Percentiles rank a stretch among this genome's conserved stretches.
Conservation (phyloP, 2,888 invertebrate species). For the Ennomos fuscantarius region DNA sequence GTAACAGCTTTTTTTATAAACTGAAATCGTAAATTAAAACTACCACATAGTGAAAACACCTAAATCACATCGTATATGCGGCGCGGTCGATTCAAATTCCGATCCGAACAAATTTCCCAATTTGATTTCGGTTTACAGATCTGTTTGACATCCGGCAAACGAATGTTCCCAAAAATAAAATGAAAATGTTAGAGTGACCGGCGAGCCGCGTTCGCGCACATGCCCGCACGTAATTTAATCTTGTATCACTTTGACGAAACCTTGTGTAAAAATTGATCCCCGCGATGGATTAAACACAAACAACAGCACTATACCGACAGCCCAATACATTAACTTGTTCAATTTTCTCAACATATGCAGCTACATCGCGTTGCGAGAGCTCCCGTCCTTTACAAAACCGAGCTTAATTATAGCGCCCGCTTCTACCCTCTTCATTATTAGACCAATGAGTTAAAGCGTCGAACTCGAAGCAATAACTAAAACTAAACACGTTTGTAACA, state of each 20-base stretch:
- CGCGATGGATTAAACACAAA: slow-evolving; percentile 47
- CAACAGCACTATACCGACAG: slow-evolving; percentile 26
- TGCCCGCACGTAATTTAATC: slow-evolving; percentile 72
- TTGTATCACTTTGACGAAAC: slow-evolving; percentile 71
- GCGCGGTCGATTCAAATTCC: slow-evolving; percentile 51
- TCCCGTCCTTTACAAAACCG: slow-evolving; percentile 53
- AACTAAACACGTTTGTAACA: slow-evolving; percentile 85
- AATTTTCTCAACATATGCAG: slow-evolving; percentile 20
- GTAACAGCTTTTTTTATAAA: slow-evolving; percentile 25
- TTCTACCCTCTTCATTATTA: slow-evolving; percentile 77
- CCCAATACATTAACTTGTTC: slow-evolving; percentile 11
- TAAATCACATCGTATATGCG: slow-evolving; percentile 29
- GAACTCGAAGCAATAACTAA: slow-evolving; percentile 83
- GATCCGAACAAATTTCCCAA: slow-evolving; percentile 63
- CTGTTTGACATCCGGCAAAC: slow-evolving; percentile 74
- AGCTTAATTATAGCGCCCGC: slow-evolving; percentile 69
- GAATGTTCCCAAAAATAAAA: slow-evolving; percentile 61
- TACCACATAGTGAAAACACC: slow-evolving; percentile 24
- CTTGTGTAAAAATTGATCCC: slow-evolving; percentile 56
- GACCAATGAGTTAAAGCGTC: slow-evolving; percentile 81
- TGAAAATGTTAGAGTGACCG: slow-evolving; percentile 54
- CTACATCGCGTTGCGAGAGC: slow-evolving; percentile 33
- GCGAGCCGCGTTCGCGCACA: slow-evolving; percentile 45
- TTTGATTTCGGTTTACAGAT: slow-evolving; percentile 73
- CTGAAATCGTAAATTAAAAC: slow-evolving; percentile 34